Percentiles rank a stretch among this genome's conserved stretches.
Evolutionary conservation across 2,888 invertebrate genomes (phyloP).

Genomic region (Heliothis peltigera): DNA sequence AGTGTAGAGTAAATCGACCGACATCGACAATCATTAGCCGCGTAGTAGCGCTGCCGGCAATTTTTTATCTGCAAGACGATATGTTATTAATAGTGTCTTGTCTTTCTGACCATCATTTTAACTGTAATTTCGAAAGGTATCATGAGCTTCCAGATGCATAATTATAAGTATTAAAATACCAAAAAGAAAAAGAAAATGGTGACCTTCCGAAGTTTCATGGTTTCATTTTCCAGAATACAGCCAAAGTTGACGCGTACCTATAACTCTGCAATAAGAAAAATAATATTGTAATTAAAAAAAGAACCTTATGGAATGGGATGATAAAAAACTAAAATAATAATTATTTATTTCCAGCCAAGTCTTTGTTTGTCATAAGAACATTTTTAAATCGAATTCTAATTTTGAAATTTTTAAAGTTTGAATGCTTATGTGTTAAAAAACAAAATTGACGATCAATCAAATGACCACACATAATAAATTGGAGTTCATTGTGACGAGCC

Average conservation of each 20-base stretch:
- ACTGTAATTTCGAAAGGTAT: conserved; percentile 1
- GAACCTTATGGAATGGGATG: too few relatives aligned
- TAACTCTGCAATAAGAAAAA: too few relatives aligned
- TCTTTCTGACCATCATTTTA: conserved; percentile 36
- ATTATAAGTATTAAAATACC: neutral
- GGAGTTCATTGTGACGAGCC: conserved; percentile 9
- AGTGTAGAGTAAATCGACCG: conserved; percentile 69
- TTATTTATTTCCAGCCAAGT: neutral
- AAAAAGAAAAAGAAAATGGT: neutral
- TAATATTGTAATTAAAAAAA: conserved; percentile 7
- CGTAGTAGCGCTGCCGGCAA: conserved; percentile 69
- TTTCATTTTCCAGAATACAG: too few relatives aligned
- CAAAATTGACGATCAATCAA: conserved; percentile 5
- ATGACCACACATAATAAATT: neutral
- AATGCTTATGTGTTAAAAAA: neutral
- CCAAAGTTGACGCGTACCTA: too few relatives aligned
- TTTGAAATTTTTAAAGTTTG: neutral
- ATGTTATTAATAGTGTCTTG: conserved; percentile 42
- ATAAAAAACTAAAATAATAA: neutral
- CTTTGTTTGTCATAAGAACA: neutral
- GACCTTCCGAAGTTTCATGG: too few relatives aligned
- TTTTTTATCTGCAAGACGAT: conserved; percentile 69
- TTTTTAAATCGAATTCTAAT: neutral
- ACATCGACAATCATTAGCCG: conserved; percentile 73
- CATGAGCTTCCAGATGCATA: neutral